These are phyloP conservation scores for Elymnias hypermnestra DNA, from an alignment of 1,140 invertebrate species.

Conservation along the genomic window DNA sequence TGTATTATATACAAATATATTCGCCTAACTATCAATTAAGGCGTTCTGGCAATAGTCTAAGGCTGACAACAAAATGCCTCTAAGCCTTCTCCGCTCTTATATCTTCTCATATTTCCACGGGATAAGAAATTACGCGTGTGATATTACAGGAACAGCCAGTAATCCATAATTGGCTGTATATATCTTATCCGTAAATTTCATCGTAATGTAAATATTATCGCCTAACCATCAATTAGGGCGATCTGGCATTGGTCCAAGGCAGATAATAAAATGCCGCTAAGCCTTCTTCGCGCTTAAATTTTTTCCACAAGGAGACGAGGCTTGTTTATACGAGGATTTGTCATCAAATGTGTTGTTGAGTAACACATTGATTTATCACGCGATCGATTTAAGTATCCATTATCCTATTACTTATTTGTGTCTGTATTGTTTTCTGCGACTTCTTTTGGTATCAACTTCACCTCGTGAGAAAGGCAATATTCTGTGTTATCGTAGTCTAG, in stretches of 20 bases:
- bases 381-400: too few species aligned
- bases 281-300: conserved; percentile 65
- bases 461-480: too few species aligned
- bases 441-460: too few species aligned
- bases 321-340: conserved; percentile 8
- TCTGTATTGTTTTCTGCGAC: too few species aligned
- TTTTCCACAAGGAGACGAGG: conserved; percentile 18
- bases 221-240: conserved; percentile 65
- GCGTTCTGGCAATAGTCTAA: conserved; percentile 56
- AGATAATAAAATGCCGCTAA: conserved; percentile 62
- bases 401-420: too few species aligned
- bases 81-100: conserved; percentile 65
- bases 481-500: too few species aligned
- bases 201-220: conserved; percentile 38
- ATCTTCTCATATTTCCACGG: too few species aligned
- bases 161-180: neutral
- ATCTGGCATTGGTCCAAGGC: conserved; percentile 55
- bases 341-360: conserved; percentile 3
- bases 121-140: too few species aligned
- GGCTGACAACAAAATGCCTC: conserved; percentile 55
- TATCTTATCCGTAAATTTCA: conserved; percentile 5
- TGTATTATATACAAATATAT: conserved; percentile 30
- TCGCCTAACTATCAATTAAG: conserved; percentile 66
- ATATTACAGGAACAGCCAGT: too few species aligned
- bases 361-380: neutral